Percentiles rank a stretch among this genome's conserved stretches.
These are phyloP conservation scores for Styela plicata DNA, from an alignment of 23 tunicate species.

Conservation along the genomic window DNA sequence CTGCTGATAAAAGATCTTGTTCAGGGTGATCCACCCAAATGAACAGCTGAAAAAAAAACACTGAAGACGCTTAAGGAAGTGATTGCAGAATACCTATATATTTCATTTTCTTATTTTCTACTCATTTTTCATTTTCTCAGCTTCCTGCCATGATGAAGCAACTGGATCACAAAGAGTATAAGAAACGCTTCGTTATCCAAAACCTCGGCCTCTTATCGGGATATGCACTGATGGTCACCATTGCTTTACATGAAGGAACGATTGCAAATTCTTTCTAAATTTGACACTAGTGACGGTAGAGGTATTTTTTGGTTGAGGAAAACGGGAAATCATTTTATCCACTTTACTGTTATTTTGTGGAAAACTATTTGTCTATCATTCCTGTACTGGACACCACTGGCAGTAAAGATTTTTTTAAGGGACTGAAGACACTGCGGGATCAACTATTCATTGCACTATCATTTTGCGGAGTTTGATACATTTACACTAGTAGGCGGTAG, in stretches of 20 bases:
- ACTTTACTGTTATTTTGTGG: not conserved
- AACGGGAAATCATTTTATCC: not conserved
- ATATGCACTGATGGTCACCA: constrained; percentile 61
- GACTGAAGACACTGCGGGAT: not conserved
- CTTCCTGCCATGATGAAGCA: constrained; percentile 64
- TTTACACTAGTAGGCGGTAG: too few relatives aligned
- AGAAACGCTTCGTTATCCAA: constrained; percentile 43
- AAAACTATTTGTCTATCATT: too few relatives aligned
- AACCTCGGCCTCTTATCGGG: constrained; percentile 71
- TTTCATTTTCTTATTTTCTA: too few relatives aligned
- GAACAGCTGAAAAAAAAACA: too few relatives aligned
- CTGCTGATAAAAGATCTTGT: too few relatives aligned
- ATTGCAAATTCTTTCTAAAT: constrained; percentile 32
- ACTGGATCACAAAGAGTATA: constrained; percentile 34
- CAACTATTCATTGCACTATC: too few relatives aligned
- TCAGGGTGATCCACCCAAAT: too few relatives aligned
- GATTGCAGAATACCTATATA: too few relatives aligned
- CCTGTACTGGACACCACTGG: not conserved
- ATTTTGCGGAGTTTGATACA: too few relatives aligned
- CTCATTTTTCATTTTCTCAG: constrained; percentile 27
- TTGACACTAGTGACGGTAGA: not conserved
- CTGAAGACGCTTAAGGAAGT: too few relatives aligned
- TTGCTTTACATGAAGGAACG: constrained; percentile 71
- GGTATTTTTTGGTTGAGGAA: not conserved
- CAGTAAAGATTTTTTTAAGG: not conserved